Conservation (phyloP, 53 echinoderm and acorn worm species). For the Crossaster papposus region DNA sequence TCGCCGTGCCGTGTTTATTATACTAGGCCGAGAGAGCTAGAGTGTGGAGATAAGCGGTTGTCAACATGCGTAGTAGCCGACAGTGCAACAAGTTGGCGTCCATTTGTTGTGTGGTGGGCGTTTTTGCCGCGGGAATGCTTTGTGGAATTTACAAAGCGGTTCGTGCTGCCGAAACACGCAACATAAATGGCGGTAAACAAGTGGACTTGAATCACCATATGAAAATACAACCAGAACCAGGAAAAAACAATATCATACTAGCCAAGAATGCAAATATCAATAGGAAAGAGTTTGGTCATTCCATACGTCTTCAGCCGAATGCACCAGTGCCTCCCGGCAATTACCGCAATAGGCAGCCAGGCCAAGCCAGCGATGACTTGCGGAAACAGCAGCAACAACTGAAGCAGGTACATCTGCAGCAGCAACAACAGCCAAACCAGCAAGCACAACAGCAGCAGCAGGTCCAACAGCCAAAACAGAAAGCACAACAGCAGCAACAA, state of each 20-base stretch:
- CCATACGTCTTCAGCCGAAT: slow-evolving; percentile 26
- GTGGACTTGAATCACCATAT: background rate
- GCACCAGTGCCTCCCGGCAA: background rate
- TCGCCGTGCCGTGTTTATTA: too few species aligned
- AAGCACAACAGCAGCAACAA: slow-evolving; percentile 6
- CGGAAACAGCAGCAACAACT: slow-evolving; percentile 16
- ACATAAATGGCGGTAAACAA: background rate
- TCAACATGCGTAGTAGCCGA: slow-evolving; percentile 42
- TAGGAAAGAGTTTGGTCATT: slow-evolving; percentile 31
- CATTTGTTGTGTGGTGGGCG: background rate
- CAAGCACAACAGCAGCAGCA: slow-evolving; percentile 4
- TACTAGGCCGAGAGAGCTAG: too few species aligned
- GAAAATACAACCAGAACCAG: background rate
- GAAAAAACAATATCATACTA: too few species aligned
- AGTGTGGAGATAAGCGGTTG: background rate
- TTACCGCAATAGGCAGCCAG: background rate
- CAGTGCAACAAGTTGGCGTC: slow-evolving; percentile 20
- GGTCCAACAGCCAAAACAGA: too few species aligned
- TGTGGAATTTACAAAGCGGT: slow-evolving; percentile 39
- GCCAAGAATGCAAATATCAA: background rate
- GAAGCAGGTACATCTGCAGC: background rate
- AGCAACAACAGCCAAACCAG: background rate
- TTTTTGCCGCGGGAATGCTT: slow-evolving; percentile 38
- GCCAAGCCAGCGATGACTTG: background rate
- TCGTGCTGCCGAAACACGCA: background rate